Base-by-base conservation (phyloP, 2,797 vertebrate genomes). In the Ispidina picta region DNA sequence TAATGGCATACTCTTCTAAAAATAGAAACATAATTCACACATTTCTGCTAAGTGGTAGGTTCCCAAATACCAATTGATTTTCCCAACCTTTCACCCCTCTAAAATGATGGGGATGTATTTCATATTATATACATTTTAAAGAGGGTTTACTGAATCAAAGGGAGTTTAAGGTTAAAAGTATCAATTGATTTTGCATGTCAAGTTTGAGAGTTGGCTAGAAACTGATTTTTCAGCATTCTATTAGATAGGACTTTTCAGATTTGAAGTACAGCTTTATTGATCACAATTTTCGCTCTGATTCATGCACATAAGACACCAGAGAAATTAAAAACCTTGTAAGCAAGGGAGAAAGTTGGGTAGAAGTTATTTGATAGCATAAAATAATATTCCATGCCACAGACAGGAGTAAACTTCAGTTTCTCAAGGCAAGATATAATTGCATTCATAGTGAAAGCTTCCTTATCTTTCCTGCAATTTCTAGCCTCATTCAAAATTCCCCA, bases 41-140 rank as follows among this genome's bases (percentile, higher is more conserved):
- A 2, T 83, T 75, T 80, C 44, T 88, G 6, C n/a, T 52, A 12
- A 10, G 14, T 49, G 56, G 63, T 1, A 5, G 63, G 21, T 94
- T 92, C 39, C 60, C 19, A 91, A 90, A 86, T 74, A 85, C 19
- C 28, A 69, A 72, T 80, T 91, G 85, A 55, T 90, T 94, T 95
- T 86, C 35, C 21, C 28, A 90, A 10, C n/a, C 22, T 90, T 77
- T 90, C 59, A 78, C n/a, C 52, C 25, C 66, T 68, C n/a, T 59
- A 70, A 81, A 63, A 81, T 44, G 31, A 81, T 28, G 14, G 29
- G 56, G 29, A 73, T 43, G 16, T 71, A 58, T 86, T 84, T 85
- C 48, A 11, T 52, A 66, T 28, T 82, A 70, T 18, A 73, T 35
- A 76, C 3, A 43, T 91, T 83, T 79, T 91, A 60, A 91, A 82